A percentile compares a stretch with the other conserved stretches of the same genome.
These are phyloP conservation scores for Jacana jacana DNA, from an alignment of 2,113 vertebrate genomes.

Conservation along the genomic window DNA sequence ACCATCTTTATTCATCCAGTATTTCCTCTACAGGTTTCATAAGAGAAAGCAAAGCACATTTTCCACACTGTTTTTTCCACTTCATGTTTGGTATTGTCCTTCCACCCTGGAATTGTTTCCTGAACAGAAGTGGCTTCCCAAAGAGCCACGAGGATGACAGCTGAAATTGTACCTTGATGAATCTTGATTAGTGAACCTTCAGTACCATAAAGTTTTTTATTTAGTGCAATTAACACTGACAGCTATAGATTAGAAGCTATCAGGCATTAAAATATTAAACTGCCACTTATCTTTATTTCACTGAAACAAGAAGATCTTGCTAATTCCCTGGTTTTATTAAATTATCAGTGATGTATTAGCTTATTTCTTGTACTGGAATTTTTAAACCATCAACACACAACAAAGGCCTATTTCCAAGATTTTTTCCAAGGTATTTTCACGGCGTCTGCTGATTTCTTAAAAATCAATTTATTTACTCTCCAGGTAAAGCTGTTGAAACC, in stretches of 20 bases:
- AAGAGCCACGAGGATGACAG: slow-evolving; percentile 40
- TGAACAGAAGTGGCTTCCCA: slow-evolving; percentile 13
- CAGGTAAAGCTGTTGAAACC: neutral
- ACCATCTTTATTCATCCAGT: neutral
- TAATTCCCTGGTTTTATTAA: neutral
- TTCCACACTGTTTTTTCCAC: neutral
- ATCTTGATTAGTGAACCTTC: slow-evolving; percentile 61
- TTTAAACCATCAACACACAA: neutral
- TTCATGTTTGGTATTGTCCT: neutral
- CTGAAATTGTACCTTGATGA: slow-evolving; percentile 39
- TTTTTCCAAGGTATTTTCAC: neutral
- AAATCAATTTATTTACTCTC: neutral
- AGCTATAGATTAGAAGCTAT: slow-evolving; percentile 37
- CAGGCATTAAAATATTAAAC: slow-evolving; percentile 45
- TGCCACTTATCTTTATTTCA: neutral
- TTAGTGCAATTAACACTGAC: slow-evolving; percentile 44
- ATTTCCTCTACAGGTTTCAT: neutral
- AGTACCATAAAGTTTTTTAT: neutral
- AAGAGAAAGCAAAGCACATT: neutral
- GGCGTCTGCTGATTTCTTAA: neutral
- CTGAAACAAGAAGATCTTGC: neutral
- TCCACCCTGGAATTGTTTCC: neutral
- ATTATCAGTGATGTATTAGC: neutral
- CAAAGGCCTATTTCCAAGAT: neutral
- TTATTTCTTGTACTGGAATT: neutral